phyloP scores from a whole-genome alignment of 2,113 vertebrate genomes.

The Myotis yumanensis region DNA sequence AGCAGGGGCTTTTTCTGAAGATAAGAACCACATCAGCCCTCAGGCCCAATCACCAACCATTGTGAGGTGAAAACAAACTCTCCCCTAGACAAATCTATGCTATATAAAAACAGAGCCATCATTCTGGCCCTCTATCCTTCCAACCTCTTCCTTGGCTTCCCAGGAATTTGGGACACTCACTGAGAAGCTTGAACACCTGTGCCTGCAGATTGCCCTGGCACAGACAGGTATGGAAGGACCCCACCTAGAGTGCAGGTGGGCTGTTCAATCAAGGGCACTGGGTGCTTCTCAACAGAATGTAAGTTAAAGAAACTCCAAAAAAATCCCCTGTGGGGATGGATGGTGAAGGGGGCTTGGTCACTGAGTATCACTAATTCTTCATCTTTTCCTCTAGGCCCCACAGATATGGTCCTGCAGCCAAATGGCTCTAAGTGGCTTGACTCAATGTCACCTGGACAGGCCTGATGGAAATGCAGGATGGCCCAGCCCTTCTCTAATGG shows the following conservation, averaged over 20 bases:
- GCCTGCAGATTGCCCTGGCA: neutral
- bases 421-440: conserved; percentile 43
- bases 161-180: neutral
- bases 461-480: conserved; percentile 25
- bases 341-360: neutral
- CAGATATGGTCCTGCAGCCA: conserved; percentile 13
- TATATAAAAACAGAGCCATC: neutral
- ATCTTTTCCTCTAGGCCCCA: conserved; percentile 27
- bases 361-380: neutral
- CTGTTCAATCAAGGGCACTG: neutral
- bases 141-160: neutral
- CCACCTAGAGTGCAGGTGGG: neutral
- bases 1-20: neutral
- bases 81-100: neutral
- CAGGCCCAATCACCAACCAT: neutral
- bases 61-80: neutral
- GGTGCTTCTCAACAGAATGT: neutral
- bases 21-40: neutral
- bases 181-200: neutral
- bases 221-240: neutral
- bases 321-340: neutral
- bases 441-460: conserved; percentile 58
- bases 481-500: conserved; percentile 46
- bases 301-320: neutral
- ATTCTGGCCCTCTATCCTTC: neutral